Evolutionary conservation across 2,113 vertebrate genomes (phyloP).

Genomic region (Bostrychus sinensis): DNA sequence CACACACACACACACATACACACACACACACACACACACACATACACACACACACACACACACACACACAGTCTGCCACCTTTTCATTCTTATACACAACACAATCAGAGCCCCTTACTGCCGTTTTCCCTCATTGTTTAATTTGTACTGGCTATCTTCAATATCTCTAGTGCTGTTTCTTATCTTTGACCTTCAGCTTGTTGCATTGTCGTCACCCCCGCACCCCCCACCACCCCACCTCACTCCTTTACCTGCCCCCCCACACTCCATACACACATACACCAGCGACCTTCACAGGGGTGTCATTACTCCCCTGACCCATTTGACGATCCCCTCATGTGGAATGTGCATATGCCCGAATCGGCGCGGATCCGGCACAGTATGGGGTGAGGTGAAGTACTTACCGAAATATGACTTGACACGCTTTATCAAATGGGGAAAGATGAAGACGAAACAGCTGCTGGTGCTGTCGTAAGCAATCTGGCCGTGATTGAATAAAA

Average conservation of each 20-base stretch:
- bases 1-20: slow-evolving; percentile 43
- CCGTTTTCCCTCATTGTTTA: slow-evolving; percentile 84
- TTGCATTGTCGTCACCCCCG: slow-evolving; percentile 86
- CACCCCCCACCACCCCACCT: neutral
- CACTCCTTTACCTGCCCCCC: slow-evolving; percentile 69
- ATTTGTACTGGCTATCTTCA: slow-evolving; percentile 86
- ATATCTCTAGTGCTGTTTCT: slow-evolving; percentile 85
- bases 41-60: slow-evolving; percentile 30
- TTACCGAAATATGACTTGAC: slow-evolving; percentile 99
- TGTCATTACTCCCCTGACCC: slow-evolving; percentile 96
- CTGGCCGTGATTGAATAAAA: slow-evolving; percentile 99
- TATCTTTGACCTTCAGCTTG: slow-evolving; percentile 97
- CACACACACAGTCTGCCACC: neutral
- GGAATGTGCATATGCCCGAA: slow-evolving; percentile 94
- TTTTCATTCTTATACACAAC: slow-evolving; percentile 76
- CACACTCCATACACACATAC: slow-evolving; percentile 21
- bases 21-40: slow-evolving; percentile 36
- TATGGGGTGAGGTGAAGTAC: slow-evolving; percentile 99
- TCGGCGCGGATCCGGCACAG: slow-evolving; percentile 87
- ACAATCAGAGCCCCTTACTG: slow-evolving; percentile 82
- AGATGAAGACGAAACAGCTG: slow-evolving; percentile 99
- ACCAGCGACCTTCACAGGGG: slow-evolving; percentile 94
- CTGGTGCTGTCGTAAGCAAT: slow-evolving; percentile 99
- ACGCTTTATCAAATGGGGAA: slow-evolving; percentile 99
- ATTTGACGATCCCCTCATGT: slow-evolving; percentile 91